Conservation (phyloP, 2,113 vertebrate genomes). For the Platysternon megacephalum region DNA sequence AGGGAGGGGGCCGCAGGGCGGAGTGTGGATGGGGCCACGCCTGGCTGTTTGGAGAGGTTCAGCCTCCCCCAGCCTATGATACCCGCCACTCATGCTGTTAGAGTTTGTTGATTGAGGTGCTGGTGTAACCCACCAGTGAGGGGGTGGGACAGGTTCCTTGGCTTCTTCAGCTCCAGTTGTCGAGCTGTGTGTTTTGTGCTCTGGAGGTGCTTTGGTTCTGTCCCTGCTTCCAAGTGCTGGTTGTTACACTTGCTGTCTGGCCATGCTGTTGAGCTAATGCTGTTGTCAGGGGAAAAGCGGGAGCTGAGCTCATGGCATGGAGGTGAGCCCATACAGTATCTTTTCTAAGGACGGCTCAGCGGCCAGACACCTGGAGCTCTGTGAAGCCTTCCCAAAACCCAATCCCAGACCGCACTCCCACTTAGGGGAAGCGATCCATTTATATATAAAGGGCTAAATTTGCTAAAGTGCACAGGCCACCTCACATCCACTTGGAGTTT, state of each 20-base stretch:
- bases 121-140: neutral
- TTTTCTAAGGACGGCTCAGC: neutral
- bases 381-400: neutral
- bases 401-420: neutral
- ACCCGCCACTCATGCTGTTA: no score
- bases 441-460: rapidly evolving
- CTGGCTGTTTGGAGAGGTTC: no score
- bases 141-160: neutral
- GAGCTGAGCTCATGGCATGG: neutral
- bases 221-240: no score
- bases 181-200: neutral
- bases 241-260: neutral
- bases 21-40: no score
- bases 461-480: rapidly evolving
- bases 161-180: neutral
- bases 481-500: rapidly evolving
- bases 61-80: no score
- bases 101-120: neutral
- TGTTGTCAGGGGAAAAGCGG: neutral
- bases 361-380: neutral
- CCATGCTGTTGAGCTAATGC: neutral
- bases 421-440: neutral
- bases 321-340: neutral
- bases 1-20: no score
- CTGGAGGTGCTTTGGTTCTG: neutral